phyloP scores from a whole-genome alignment of 2,888 invertebrate genomes.

The Leucophora obtusa region DNA sequence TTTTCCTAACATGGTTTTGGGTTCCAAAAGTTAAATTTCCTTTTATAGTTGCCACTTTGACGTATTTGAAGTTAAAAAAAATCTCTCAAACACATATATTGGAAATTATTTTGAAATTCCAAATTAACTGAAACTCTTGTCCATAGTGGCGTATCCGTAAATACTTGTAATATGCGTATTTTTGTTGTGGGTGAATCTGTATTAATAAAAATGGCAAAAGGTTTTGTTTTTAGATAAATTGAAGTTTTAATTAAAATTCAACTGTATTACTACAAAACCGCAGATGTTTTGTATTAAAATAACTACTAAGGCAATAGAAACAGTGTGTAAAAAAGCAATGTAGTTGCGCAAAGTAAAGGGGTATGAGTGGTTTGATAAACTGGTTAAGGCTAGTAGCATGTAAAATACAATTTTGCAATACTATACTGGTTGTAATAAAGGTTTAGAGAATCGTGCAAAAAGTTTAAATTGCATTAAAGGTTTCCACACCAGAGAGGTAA shows the following conservation, averaged over 20 bases:
- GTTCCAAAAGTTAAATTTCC: too few relatives aligned
- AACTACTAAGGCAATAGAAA: conserved; percentile 48
- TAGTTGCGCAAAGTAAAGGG: not conserved
- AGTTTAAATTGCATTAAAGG: not conserved
- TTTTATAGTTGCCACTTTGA: too few relatives aligned
- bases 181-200: conserved; percentile 33
- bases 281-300: conserved; percentile 65
- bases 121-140: too few relatives aligned
- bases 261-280: conserved; percentile 62
- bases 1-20: too few relatives aligned
- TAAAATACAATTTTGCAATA: conserved; percentile 18
- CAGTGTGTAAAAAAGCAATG: not conserved
- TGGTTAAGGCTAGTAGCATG: not conserved
- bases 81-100: too few relatives aligned
- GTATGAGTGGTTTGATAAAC: not conserved
- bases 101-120: too few relatives aligned
- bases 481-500: not conserved
- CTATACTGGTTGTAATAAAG: conserved; percentile 19
- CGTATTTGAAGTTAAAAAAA: too few relatives aligned
- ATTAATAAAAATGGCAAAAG: conserved; percentile 48
- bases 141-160: not conserved
- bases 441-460: conserved; percentile 45
- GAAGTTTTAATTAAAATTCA: conserved; percentile 75
- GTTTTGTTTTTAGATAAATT: conserved; percentile 66
- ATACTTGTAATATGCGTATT: conserved; percentile 9